phyloP scores from a whole-genome alignment of 2,113 vertebrate genomes.

The Glareola pratincola region DNA sequence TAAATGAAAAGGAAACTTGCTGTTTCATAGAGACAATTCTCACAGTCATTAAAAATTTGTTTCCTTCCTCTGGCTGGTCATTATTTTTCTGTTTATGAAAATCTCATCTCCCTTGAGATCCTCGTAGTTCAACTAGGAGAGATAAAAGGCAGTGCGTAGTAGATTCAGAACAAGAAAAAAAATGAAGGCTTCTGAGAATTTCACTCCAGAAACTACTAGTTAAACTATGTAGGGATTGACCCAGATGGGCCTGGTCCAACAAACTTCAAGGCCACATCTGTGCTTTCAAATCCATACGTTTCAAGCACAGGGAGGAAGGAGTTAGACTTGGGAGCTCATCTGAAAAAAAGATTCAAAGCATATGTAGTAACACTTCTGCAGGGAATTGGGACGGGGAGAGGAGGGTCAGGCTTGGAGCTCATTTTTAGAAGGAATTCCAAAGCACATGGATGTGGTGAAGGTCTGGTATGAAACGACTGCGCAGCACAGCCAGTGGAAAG shows the following conservation, averaged over 20 bases:
- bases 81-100: constrained; percentile 76
- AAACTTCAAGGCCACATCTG: constrained; percentile 55
- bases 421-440: constrained; percentile 49
- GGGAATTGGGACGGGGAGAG: constrained; percentile 15
- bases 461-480: constrained; percentile 3
- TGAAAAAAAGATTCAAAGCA: constrained; percentile 54
- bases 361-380: constrained; percentile 52
- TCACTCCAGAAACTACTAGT: constrained; percentile 36
- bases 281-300: constrained; percentile 31
- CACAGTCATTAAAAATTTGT: constrained; percentile 53
- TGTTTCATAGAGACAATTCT: constrained; percentile 16
- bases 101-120: constrained; percentile 69
- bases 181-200: constrained; percentile 38
- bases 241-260: constrained; percentile 44
- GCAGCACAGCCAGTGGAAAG: not conserved
- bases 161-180: constrained; percentile 48
- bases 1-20: not conserved
- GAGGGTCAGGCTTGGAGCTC: constrained; percentile 42
- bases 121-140: constrained; percentile 63
- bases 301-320: constrained; percentile 25
- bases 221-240: constrained; percentile 33
- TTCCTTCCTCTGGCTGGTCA: constrained; percentile 66
- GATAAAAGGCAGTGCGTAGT: constrained; percentile 71
- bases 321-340: constrained; percentile 51
- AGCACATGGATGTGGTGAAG: constrained; percentile 34